Base-by-base conservation (phyloP, 2,797 vertebrate genomes). In the Phataginus tetradactyla region DNA sequence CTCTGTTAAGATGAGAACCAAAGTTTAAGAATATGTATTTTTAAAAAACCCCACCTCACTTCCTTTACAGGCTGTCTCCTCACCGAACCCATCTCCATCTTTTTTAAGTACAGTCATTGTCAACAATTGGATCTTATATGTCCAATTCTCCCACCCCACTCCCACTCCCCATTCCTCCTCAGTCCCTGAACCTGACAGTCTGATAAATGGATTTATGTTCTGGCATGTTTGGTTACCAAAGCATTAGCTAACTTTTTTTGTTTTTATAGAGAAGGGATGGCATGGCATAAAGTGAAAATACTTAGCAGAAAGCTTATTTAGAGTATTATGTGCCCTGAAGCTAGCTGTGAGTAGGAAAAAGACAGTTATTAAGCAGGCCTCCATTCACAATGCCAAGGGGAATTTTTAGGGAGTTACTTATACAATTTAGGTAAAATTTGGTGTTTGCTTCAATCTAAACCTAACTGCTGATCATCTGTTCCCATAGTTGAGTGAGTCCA, bases 391-490 rank as follows among this genome's bases (percentile, higher is more conserved):
- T 87, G 34, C 20, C 49, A 83, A 84, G 18, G 7, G 55, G 34
- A 55, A 66, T 32, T 87, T 93, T 93, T 71, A 80, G 23, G 66
- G n/a, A 23, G 18, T 89, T 97, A 91, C 53, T 64, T 79, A 42
- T 21, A 87, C 14, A 96, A 78, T 4, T 78, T 88, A 79, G 27
- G 51, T 95, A 90, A 94, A 95, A 86, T 66, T 39, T 71, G 64
- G 68, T 80, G 49, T 91, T 90, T 75, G 39, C n/a, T 29, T 17
- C 68, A 92, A 96, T 93, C 93, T 94, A 93, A 94, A 92, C 61
- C 49, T 79, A 85, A 93, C 17, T 95, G 51, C 63, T 49, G n/a
- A 49, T 83, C 29, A 92, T 34, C 32, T 75, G 20, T 87, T 90
- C 49, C 90, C 75, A 95, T 27, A 90, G 49, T n/a, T 88, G n/a